Conservation (phyloP, 2,888 invertebrate species). For the Peribatodes rhomboidaria region DNA sequence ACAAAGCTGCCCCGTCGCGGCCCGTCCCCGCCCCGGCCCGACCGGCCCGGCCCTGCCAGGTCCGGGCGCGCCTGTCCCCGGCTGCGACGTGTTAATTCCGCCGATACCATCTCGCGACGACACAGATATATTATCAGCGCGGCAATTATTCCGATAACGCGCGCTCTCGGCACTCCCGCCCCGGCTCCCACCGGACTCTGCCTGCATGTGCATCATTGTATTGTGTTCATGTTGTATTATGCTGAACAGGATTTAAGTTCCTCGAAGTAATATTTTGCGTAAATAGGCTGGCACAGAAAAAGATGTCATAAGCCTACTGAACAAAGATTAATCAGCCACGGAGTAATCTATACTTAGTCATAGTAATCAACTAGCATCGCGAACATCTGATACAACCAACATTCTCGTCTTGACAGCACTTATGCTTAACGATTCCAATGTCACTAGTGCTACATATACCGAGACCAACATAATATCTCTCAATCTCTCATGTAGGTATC, state of each 20-base stretch:
- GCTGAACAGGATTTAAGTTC: not conserved
- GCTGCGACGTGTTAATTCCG: conserved; percentile 62
- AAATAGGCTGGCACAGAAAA: not conserved
- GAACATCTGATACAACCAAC: too few relatives aligned
- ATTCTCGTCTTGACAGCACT: too few relatives aligned
- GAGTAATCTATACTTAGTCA: too few relatives aligned
- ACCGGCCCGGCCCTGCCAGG: conserved; percentile 31
- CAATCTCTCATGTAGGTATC: too few relatives aligned
- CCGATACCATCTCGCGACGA: conserved; percentile 46
- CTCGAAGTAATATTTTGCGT: not conserved
- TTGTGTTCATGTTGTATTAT: not conserved
- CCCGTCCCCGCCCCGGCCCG: conserved; percentile 10
- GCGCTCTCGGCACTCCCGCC: conserved; percentile 18
- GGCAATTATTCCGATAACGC: conserved; percentile 60
- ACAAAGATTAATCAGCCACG: not conserved
- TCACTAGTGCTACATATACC: too few relatives aligned
- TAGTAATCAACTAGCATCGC: too few relatives aligned
- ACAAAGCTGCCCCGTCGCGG: conserved; percentile 36
- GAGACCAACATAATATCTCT: too few relatives aligned
- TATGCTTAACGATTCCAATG: too few relatives aligned
- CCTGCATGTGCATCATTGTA: not conserved
- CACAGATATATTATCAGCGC: conserved; percentile 59
- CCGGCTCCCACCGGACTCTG: not conserved
- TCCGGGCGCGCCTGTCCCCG: not conserved
- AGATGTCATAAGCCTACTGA: not conserved